Conservation (phyloP, 2,797 vertebrate genomes). For the Notolepis coatsorum region DNA sequence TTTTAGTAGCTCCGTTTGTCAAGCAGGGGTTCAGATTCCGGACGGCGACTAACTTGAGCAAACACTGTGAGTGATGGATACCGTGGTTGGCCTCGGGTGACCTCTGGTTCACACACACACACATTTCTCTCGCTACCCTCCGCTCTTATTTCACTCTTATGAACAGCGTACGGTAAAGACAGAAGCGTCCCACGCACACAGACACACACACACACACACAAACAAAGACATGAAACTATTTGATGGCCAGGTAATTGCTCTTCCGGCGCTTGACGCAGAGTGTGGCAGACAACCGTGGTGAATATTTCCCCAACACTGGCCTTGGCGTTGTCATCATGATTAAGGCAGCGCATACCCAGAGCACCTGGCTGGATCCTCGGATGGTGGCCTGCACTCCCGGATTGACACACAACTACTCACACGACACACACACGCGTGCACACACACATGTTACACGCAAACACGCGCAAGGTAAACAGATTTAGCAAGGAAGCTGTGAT, state of each 20-base stretch:
- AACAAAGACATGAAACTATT: slow-evolving; percentile 39
- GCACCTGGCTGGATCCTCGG: slow-evolving; percentile 67
- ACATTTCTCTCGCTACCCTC: too few relatives aligned
- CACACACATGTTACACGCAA: slow-evolving; percentile 27
- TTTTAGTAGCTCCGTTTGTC: too few relatives aligned
- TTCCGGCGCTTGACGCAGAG: slow-evolving; percentile 33
- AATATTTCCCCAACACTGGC: slow-evolving; percentile 66
- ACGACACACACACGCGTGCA: slow-evolving; percentile 11
- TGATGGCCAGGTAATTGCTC: slow-evolving; percentile 72
- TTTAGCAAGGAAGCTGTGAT: slow-evolving; percentile 47
- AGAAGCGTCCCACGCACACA: background rate
- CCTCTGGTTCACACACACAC: background rate
- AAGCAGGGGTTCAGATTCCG: too few relatives aligned
- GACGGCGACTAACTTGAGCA: slow-evolving; percentile 39
- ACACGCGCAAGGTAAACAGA: slow-evolving; percentile 53
- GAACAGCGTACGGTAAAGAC: too few relatives aligned
- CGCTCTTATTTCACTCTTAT: too few relatives aligned
- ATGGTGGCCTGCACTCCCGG: slow-evolving; percentile 5
- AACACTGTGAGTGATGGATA: slow-evolving; percentile 16
- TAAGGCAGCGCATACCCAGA: slow-evolving; percentile 47
- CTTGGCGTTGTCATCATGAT: slow-evolving; percentile 73
- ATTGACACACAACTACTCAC: background rate
- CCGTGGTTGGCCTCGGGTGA: slow-evolving; percentile 10
- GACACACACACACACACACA: slow-evolving; percentile 2
- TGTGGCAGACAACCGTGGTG: slow-evolving; percentile 62